Conservation (phyloP, 37 sponge, comb jelly and placozoan genomes). For the Diacarnus erythraeanus region DNA sequence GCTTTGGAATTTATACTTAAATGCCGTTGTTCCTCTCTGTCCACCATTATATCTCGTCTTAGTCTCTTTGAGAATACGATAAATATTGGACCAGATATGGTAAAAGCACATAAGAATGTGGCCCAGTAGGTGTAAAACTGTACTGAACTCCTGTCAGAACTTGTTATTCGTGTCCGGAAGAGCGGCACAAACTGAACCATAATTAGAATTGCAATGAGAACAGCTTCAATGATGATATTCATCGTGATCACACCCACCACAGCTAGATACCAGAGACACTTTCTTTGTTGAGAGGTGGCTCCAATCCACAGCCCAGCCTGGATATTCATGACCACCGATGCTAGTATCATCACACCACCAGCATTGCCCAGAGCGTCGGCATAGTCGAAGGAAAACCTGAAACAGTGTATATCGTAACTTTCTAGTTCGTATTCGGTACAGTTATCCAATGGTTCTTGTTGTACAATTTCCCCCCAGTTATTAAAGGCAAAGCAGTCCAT, state of each 20-base stretch:
- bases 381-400: conserved; percentile 18
- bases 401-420: conserved; percentile 20
- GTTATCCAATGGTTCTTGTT: conserved; percentile 22
- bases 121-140: conserved; percentile 39
- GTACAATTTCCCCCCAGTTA: background rate
- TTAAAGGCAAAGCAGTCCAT: conserved; percentile 41
- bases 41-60: background rate
- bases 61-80: conserved; percentile 25
- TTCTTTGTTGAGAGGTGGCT: conserved; percentile 11
- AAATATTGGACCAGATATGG: conserved; percentile 28
- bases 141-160: background rate
- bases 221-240: background rate
- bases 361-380: conserved; percentile 24
- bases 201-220: conserved; percentile 2
- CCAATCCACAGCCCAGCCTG: conserved; percentile 44
- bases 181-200: conserved; percentile 16
- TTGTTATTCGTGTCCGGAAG: background rate
- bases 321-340: conserved; percentile 26
- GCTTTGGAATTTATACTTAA: background rate
- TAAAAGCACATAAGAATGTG: conserved; percentile 27
- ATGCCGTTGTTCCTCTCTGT: conserved; percentile 15
- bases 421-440: conserved; percentile 19
- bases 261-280: background rate
- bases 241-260: background rate
- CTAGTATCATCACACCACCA: conserved; percentile 38